Base-by-base conservation (phyloP, 2,888 invertebrate species). In the Ophion ellenae region DNA sequence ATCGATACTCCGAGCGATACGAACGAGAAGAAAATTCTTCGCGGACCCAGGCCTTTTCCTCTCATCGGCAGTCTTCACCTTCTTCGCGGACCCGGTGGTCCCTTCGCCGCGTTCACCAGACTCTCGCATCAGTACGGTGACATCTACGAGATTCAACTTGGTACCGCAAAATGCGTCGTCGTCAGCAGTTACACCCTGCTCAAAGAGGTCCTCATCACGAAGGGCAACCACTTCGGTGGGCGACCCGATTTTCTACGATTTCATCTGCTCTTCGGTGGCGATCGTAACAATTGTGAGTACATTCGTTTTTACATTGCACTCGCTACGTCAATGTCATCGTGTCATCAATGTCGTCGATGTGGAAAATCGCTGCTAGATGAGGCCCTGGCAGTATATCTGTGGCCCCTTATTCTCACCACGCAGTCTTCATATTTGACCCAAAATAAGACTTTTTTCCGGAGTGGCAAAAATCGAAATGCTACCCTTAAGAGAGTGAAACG, bases 221-320 rank as follows among this genome's bases (percentile, higher is more conserved):
- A 97, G 91, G 97, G 97, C 5, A 96, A 96, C 87, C 96, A 96
- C 90, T 98, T 98, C 93, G 97, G 97, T 1, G 97, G 97, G 14
- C 95, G 98, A 11, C 98, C 98, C 0, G 96, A 98, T 92, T 98
- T 98, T 93, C 93, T 96, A 88, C 95, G 98, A 24, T 98, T 97
- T 93, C 97, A 97, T 91, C 96, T 96, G 88, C 96, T 98, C 10
- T 98, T 98, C 93, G 97, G 97, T 45, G 97, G 97, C 53, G 97
- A 98, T 94, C 95, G 97, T 80, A 97, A 97, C 94, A 97, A 98
- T 93, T 98, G 98, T 98, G 94, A 97, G 98, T 89, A 81, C 32
- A 69, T 9, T 7, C 32, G 63, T 9, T 40, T 40, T 40, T 40
- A 40, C 9, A 40, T 40, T 40, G 40, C 40, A 32, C 32, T 32